Percentiles rank a stretch among this genome's conserved stretches.
Evolutionary conservation across 2,888 invertebrate genomes (phyloP).

Genomic region (Aleiodes alternator): DNA sequence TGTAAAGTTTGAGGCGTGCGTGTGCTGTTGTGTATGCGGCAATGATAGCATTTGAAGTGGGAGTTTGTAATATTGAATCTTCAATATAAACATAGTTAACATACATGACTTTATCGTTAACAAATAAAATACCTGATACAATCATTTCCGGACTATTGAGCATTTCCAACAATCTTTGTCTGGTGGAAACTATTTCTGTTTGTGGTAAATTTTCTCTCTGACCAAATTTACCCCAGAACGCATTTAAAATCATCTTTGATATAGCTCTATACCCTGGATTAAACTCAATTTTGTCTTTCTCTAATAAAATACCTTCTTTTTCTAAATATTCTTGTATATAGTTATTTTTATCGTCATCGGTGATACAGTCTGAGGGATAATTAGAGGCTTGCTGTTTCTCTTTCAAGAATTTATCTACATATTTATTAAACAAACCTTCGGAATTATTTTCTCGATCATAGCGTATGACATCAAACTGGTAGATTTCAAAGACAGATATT

Average conservation of each 20-base stretch:
- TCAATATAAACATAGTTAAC: too few species aligned
- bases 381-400: slow-evolving; percentile 59
- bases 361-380: background rate
- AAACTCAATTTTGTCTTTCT: background rate
- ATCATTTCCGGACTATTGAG: slow-evolving; percentile 52
- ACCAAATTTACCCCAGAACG: slow-evolving; percentile 8
- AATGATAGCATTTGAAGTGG: slow-evolving; percentile 61
- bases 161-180: slow-evolving; percentile 45
- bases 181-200: slow-evolving; percentile 44
- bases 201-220: slow-evolving; percentile 39
- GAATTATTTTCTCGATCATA: slow-evolving; percentile 23
- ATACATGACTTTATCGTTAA: too few species aligned
- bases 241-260: background rate
- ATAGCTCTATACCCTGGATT: slow-evolving; percentile 2
- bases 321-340: slow-evolving; percentile 11
- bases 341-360: background rate
- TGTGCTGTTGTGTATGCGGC: slow-evolving; percentile 68
- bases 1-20: slow-evolving; percentile 66
- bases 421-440: slow-evolving; percentile 40
- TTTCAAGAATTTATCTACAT: slow-evolving; percentile 65
- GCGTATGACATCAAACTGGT: slow-evolving; percentile 47
- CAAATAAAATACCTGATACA: slow-evolving; percentile 47
- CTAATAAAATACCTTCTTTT: slow-evolving; percentile 19
- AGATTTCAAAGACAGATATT: too few species aligned
- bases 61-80: slow-evolving; percentile 47